Conservation (phyloP, 2,113 vertebrate genomes). For the Ceyx cyanopectus region DNA sequence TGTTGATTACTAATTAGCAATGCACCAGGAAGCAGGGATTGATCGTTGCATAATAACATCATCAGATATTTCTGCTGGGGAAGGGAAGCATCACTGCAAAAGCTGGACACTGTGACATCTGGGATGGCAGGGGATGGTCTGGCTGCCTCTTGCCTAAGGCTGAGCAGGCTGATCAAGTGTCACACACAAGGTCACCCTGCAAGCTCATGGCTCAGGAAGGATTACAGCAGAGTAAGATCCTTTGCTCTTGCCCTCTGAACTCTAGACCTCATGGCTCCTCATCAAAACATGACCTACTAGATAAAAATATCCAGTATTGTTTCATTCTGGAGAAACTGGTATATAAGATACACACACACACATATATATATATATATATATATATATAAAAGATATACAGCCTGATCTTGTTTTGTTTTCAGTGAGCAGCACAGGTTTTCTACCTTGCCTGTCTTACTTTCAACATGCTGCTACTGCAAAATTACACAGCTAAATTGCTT, state of each 20-base stretch:
- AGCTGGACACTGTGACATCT: neutral
- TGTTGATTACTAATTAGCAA: neutral
- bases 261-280: conserved; percentile 49
- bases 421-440: neutral
- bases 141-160: conserved; percentile 29
- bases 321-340: conserved; percentile 9
- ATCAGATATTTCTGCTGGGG: neutral
- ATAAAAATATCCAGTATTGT: conserved; percentile 42
- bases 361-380: neutral
- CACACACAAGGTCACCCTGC: conserved; percentile 32
- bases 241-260: conserved; percentile 40
- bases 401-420: neutral
- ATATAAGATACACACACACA: neutral
- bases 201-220: conserved; percentile 36
- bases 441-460: neutral
- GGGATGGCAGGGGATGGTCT: neutral
- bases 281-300: conserved; percentile 46
- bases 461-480: neutral
- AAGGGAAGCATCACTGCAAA: neutral
- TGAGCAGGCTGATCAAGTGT: conserved; percentile 53
- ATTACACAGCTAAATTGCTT: neutral
- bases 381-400: neutral
- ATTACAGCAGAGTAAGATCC: conserved; percentile 22
- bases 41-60: neutral
- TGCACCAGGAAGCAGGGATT: neutral